A percentile compares a stretch with the other conserved stretches of the same genome.
phyloP scores from a whole-genome alignment of 2,888 invertebrate species.

The Pocota personata region DNA sequence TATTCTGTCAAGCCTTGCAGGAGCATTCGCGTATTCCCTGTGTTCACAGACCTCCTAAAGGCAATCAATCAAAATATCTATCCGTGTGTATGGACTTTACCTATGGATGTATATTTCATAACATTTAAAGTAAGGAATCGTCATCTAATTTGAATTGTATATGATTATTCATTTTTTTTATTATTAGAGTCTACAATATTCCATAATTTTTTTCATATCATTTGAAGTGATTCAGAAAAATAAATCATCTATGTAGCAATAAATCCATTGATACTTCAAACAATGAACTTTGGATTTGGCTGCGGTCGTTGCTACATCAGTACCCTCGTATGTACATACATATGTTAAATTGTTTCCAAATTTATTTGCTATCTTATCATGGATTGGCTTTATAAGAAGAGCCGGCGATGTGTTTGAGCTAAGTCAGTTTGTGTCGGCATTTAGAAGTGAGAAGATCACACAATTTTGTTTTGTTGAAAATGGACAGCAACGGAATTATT shows the following conservation, averaged over 20 bases:
- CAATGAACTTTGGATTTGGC: neutral
- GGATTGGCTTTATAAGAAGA: neutral
- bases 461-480: neutral
- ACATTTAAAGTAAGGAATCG: too few species aligned
- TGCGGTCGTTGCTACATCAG: neutral
- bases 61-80: too few species aligned
- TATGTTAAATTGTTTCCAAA: neutral
- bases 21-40: too few species aligned
- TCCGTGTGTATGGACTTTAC: too few species aligned
- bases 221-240: neutral
- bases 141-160: too few species aligned
- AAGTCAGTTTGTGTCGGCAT: neutral
- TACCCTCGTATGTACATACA: too few species aligned
- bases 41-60: too few species aligned
- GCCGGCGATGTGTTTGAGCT: neutral
- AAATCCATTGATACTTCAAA: neutral
- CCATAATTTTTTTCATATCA: neutral
- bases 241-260: neutral
- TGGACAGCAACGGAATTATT: constrained; percentile 68
- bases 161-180: too few species aligned
- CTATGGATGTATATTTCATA: too few species aligned
- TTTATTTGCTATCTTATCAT: neutral
- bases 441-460: neutral
- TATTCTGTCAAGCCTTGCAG: too few species aligned
- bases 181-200: too few species aligned